Evolutionary conservation across 2,888 invertebrate species (phyloP).

Genomic region (Chaetogeoica ovagalla): DNA sequence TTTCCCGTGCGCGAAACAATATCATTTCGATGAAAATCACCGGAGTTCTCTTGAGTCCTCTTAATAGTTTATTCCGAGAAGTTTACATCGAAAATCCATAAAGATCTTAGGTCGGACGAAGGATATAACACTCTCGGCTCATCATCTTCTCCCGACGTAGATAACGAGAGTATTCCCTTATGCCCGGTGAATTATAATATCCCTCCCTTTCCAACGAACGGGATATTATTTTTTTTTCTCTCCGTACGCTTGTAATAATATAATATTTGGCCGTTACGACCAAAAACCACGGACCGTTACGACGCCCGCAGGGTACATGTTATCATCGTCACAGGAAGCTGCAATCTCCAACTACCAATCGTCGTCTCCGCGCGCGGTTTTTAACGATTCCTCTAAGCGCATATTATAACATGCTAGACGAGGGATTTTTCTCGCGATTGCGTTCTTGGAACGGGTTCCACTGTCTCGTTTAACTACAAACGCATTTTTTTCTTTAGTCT

Average conservation of each 20-base stretch:
- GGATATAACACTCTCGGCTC: not conserved
- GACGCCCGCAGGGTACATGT: not conserved
- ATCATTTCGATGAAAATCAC: too few species aligned
- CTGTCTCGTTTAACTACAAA: too few species aligned
- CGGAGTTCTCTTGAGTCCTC: too few species aligned
- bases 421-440: not conserved
- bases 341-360: not conserved
- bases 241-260: not conserved
- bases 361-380: not conserved
- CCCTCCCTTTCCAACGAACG: not conserved
- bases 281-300: slow-evolving; percentile 7
- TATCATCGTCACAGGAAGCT: not conserved
- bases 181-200: not conserved
- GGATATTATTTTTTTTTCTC: not conserved
- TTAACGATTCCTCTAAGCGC: slow-evolving; percentile 13
- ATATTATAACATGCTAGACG: not conserved
- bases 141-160: too few species aligned
- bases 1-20: too few species aligned
- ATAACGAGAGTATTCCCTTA: not conserved
- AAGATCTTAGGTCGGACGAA: too few species aligned
- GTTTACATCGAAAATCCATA: too few species aligned
- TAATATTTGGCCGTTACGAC: slow-evolving; percentile 19
- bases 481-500: too few species aligned
- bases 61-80: too few species aligned
- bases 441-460: too few species aligned